These are phyloP conservation scores for Atherinosoma microstoma DNA, from an alignment of 2,797 vertebrate species.

Conservation along the genomic window DNA sequence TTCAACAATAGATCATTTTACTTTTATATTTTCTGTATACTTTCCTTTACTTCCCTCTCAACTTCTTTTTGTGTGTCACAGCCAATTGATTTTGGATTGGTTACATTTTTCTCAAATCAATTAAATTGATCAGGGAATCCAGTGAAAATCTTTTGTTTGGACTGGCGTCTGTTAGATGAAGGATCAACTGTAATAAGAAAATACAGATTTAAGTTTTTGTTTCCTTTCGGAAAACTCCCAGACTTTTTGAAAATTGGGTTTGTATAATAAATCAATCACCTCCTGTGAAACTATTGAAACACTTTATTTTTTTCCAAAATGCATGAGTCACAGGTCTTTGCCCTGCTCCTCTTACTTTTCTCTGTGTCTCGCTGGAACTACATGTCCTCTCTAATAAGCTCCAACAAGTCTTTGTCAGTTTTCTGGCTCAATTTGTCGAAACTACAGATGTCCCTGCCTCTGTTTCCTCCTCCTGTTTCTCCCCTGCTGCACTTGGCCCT, in stretches of 20 bases:
- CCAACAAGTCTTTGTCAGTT: slow-evolving; percentile 44
- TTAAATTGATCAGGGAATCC: not conserved
- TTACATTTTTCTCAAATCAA: not conserved
- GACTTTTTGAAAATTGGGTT: not conserved
- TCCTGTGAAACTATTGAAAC: not conserved
- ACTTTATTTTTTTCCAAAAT: not conserved
- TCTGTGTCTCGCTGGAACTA: slow-evolving; percentile 22
- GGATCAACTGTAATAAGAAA: not conserved
- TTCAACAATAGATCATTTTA: not conserved
- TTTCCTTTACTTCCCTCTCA: not conserved
- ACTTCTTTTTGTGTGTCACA: not conserved
- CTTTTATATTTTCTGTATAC: not conserved
- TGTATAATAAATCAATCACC: slow-evolving; percentile 7
- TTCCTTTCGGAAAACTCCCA: not conserved
- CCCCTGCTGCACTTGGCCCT: slow-evolving; percentile 55
- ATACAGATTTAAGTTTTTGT: not conserved
- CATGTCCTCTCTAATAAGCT: slow-evolving; percentile 29
- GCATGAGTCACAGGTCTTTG: not conserved
- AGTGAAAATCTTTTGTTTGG: not conserved
- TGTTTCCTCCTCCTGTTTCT: slow-evolving; percentile 63
- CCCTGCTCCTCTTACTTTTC: slow-evolving; percentile 15
- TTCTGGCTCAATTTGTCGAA: slow-evolving; percentile 32
- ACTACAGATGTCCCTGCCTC: slow-evolving; percentile 56
- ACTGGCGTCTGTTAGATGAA: not conserved
- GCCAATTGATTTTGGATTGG: not conserved